phyloP scores from a whole-genome alignment of 2,888 invertebrate species.

The Bellardia pandia region DNA sequence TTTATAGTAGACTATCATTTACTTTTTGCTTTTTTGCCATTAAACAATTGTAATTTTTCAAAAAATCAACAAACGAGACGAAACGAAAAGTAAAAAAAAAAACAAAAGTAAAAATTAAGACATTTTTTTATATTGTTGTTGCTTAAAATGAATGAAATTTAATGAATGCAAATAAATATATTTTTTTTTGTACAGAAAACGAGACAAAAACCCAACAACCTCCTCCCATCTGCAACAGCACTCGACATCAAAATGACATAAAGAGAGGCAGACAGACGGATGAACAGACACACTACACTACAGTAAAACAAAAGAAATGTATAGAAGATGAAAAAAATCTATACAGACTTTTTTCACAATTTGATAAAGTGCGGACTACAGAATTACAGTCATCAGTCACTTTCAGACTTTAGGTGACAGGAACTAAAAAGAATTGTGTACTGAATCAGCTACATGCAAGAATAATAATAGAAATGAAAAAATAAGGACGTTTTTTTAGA shows the following conservation, averaged over 20 bases:
- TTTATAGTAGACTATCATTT: conserved; percentile 44
- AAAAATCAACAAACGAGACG: conserved; percentile 45
- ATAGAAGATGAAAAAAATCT: conserved; percentile 1
- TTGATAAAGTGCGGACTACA: conserved; percentile 45
- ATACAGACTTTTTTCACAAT: conserved; percentile 23
- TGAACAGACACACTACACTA: conserved; percentile 15
- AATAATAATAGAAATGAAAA: not conserved
- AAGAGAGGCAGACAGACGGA: conserved; percentile 8
- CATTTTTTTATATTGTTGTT: conserved; percentile 33
- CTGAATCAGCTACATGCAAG: conserved; percentile 8
- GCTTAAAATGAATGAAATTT: conserved; percentile 63
- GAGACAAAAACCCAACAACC: conserved; percentile 12
- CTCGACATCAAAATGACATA: conserved; percentile 51
- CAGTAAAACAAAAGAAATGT: conserved; percentile 41
- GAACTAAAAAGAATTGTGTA: not conserved
- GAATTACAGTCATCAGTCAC: conserved; percentile 64
- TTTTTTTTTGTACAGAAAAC: conserved; percentile 6
- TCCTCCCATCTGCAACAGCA: conserved; percentile 38
- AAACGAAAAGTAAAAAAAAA: conserved; percentile 24
- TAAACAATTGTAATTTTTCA: conserved; percentile 57
- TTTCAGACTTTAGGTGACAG: conserved; percentile 51
- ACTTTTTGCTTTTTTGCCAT: conserved; percentile 34
- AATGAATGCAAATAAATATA: conserved; percentile 66
- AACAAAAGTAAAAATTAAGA: conserved; percentile 56
- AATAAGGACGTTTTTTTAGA: too few relatives aligned